A percentile compares a stretch with the other conserved stretches of the same genome.
These are phyloP conservation scores for Xanthia icteritia DNA, from an alignment of 2,888 invertebrate species.

Conservation along the genomic window DNA sequence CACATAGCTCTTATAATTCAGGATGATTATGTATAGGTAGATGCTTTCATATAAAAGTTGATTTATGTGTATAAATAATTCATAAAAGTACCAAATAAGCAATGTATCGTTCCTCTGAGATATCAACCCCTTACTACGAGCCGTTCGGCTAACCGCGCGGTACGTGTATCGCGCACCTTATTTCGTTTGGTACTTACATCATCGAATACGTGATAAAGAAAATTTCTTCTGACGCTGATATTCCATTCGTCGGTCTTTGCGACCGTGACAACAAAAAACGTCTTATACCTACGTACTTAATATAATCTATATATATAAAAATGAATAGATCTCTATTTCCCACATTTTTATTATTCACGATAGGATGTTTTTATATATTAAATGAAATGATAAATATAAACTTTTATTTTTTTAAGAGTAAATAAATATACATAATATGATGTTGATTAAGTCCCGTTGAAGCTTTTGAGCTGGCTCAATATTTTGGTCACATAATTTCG, in stretches of 20 bases:
- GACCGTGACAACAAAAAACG: background rate
- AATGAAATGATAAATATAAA: no score
- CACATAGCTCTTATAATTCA: conserved; percentile 21
- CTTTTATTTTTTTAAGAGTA: no score
- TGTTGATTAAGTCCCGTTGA: no score
- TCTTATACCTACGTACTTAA: background rate
- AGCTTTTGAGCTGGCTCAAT: no score
- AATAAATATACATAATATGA: no score
- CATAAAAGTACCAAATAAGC: conserved; percentile 51
- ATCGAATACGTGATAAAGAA: background rate
- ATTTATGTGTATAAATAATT: conserved; percentile 61
- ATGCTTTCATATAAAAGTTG: conserved; percentile 25
- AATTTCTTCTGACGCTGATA: background rate
- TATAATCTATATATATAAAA: no score
- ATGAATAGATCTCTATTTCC: no score
- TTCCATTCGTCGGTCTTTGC: background rate
- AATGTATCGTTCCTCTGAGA: conserved; percentile 60
- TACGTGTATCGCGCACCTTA: background rate
- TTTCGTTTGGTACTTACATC: conserved; percentile 3
- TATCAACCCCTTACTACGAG: conserved; percentile 38
- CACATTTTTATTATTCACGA: no score
- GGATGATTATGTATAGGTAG: conserved; percentile 23
- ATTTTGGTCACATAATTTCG: no score
- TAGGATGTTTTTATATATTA: no score
- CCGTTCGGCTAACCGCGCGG: background rate